phyloP scores from a whole-genome alignment of 2,797 vertebrate genomes.

The Mycteria americana region DNA sequence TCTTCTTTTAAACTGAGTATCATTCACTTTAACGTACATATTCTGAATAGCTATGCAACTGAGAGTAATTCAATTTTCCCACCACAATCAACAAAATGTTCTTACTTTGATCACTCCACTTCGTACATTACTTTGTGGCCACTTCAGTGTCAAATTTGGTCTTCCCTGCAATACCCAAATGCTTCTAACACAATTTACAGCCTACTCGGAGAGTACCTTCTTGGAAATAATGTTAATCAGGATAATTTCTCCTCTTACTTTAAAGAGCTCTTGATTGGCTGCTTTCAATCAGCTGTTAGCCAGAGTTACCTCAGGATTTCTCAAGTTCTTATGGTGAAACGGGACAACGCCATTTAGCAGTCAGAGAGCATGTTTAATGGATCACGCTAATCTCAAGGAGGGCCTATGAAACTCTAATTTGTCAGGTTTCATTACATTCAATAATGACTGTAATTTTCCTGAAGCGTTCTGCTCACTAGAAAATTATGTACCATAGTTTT shows the following conservation, averaged over 20 bases:
- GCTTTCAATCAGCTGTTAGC: slow-evolving; percentile 47
- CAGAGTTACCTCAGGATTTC: slow-evolving; percentile 30
- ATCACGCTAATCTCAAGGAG: slow-evolving; percentile 53
- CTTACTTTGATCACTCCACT: slow-evolving; percentile 30
- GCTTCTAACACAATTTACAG: slow-evolving; percentile 52
- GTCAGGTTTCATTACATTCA: slow-evolving; percentile 71
- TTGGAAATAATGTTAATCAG: slow-evolving; percentile 64
- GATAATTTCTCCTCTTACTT: slow-evolving; percentile 42
- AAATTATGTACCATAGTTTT: slow-evolving; percentile 30
- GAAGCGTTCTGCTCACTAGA: slow-evolving; percentile 48
- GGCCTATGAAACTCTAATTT: slow-evolving; percentile 61
- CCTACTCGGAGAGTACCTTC: slow-evolving; percentile 33
- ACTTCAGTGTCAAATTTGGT: slow-evolving; percentile 56
- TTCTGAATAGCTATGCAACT: slow-evolving; percentile 4
- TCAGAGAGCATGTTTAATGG: slow-evolving; percentile 56
- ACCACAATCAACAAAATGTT: slow-evolving; percentile 53
- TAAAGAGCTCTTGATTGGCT: slow-evolving; percentile 14
- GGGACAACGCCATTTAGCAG: slow-evolving; percentile 49
- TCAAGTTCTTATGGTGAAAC: slow-evolving; percentile 13
- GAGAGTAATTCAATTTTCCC: slow-evolving; percentile 45
- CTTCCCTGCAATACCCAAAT: slow-evolving; percentile 37
- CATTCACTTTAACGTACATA: slow-evolving; percentile 28
- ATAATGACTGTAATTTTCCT: slow-evolving; percentile 53
- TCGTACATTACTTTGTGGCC: slow-evolving; percentile 14
- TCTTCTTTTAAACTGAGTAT: slow-evolving; percentile 14